Evolutionary conservation across 2,113 vertebrate genomes (phyloP).

Genomic region (Leptosomus discolor): DNA sequence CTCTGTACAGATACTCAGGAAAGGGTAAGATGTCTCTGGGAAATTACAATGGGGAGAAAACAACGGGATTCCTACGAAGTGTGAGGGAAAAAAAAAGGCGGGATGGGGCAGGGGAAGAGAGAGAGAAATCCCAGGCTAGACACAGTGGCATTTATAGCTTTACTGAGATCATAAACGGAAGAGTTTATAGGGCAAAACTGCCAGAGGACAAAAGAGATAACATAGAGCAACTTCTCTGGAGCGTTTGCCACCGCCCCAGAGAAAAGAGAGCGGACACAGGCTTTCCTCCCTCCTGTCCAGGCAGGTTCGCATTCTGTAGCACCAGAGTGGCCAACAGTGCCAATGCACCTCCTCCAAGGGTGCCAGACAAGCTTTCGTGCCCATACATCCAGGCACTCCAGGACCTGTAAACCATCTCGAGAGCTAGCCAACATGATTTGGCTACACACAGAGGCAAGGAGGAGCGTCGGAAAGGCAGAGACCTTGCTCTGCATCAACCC

Average conservation of each 20-base stretch:
- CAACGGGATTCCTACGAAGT: background rate
- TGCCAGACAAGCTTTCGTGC: rapidly evolving
- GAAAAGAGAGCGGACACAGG: background rate
- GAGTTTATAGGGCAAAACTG: background rate
- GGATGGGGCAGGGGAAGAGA: no score
- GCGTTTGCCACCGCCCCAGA: background rate
- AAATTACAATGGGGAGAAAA: background rate
- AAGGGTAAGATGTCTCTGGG: background rate
- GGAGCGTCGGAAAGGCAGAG: background rate
- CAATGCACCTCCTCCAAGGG: background rate
- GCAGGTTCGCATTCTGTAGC: background rate
- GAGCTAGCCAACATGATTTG: background rate
- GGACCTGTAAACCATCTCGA: rapidly evolving
- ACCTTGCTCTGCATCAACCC: background rate
- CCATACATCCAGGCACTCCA: background rate
- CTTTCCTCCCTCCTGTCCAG: background rate
- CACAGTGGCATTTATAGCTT: background rate
- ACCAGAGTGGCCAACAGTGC: rapidly evolving
- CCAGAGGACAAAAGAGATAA: background rate
- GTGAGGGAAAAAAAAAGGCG: background rate
- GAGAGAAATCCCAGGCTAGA: background rate
- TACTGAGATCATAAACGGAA: background rate
- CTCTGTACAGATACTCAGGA: background rate
- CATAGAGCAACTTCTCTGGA: background rate
- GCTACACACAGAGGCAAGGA: rapidly evolving